phyloP scores from a whole-genome alignment of 2,113 vertebrate genomes.

The Hemibagrus wyckioides region DNA sequence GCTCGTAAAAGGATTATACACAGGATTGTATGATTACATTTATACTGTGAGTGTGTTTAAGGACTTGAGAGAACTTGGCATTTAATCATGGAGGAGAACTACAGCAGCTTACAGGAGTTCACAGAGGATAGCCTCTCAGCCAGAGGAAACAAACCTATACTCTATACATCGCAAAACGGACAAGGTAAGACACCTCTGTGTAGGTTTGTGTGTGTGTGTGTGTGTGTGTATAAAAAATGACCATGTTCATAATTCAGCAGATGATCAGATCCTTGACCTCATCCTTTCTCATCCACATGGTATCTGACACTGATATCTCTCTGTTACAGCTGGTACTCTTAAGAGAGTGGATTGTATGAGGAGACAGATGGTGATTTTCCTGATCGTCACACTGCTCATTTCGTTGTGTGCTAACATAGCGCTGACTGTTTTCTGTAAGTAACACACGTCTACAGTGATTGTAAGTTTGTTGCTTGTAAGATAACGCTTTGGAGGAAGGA shows the following conservation, averaged over 20 bases:
- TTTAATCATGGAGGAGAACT: slow-evolving; percentile 57
- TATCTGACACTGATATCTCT: neutral
- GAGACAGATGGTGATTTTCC: slow-evolving; percentile 55
- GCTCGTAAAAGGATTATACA: neutral
- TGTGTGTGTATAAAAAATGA: neutral
- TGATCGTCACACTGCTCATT: slow-evolving; percentile 64
- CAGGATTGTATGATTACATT: neutral
- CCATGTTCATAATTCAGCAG: neutral
- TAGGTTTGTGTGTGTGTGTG: neutral
- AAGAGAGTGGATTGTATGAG: slow-evolving; percentile 55
- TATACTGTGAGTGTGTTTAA: neutral
- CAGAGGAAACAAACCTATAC: slow-evolving; percentile 50
- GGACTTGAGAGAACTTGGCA: neutral
- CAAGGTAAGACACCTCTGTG: slow-evolving; percentile 29
- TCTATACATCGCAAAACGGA: slow-evolving; percentile 33
- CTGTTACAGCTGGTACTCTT: slow-evolving; percentile 61
- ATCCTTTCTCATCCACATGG: neutral
- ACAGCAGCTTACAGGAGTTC: slow-evolving; percentile 63
- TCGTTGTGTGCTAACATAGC: slow-evolving; percentile 60
- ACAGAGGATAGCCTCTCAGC: slow-evolving; percentile 44
- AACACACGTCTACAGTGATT: slow-evolving; percentile 5
- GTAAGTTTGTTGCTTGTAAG: neutral
- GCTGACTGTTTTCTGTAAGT: slow-evolving; percentile 62
- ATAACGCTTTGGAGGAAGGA: neutral
- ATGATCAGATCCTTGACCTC: neutral